Evolutionary conservation across 2,888 invertebrate species (phyloP), one percentile per base, ranked within the genome.

Genomic region (Psylliodes chrysocephalus): DNA sequence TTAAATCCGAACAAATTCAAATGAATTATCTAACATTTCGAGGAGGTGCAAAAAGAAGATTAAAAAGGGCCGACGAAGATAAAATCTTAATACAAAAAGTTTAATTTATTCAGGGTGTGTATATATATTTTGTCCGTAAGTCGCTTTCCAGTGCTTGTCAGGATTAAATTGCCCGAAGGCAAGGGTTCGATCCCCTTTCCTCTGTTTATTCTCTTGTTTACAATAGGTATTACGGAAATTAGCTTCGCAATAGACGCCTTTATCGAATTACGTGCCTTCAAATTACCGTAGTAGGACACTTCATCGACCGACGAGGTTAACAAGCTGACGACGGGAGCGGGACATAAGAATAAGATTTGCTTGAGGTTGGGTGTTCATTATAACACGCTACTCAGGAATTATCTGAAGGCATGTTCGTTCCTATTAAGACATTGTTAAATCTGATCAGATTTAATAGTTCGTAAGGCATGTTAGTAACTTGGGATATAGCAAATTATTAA

Each of bases 1-100:
- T 15, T 18, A 28, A 62, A 67, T 69, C 67, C 65, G 62, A 69
- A 70, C 68, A 68, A 66, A 71, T 67, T 66, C 68, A 22, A 69
- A 69, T 69, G 69, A 71, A 70, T 72, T 68, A 71, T 70, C 63
- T 53, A 38, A 38, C 53, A 60, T 62, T 67, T 66, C 40, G 55
- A 60, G 64, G 44, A 71, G 70, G 70, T 71, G 70, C 68, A 70
- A 67, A 73, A 70, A 72, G 62, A 64, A 68, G 73, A 71, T 74
- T 73, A 71, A 71, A 73, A 73, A 71, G 69, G 73, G 68, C 63
- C 70, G 66, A 70, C 19, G 46, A 60, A 71, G 75, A 76, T 76
- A 75, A 73, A 73, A 76, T 76, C 76, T 75, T 66, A 62, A 72
- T 73, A 73, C 75, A 74, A 75, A 75, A 76, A 75, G 73, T 75